These are phyloP conservation scores for Trypoxylus dichotomus DNA, from an alignment of 1,140 invertebrate species.

Conservation along the genomic window DNA sequence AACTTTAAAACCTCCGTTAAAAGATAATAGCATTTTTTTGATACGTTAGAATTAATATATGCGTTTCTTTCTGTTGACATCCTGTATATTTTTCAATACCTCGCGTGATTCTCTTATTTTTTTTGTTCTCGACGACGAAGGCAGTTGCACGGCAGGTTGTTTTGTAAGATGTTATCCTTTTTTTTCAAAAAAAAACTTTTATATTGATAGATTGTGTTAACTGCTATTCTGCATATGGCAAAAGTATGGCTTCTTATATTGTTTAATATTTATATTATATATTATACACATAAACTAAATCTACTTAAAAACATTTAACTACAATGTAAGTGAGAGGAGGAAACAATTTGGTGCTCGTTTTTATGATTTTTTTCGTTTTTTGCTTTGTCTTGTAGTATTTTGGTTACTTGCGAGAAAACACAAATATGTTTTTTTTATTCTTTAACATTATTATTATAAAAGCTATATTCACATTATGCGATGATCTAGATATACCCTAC, in stretches of 20 bases:
- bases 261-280: not conserved
- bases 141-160: conserved; percentile 32
- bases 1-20: no score
- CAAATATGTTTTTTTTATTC: conserved; percentile 15
- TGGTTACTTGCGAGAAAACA: conserved; percentile 19
- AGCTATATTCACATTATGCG: conserved; percentile 9
- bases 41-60: no score
- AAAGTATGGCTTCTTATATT: conserved; percentile 32
- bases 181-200: not conserved
- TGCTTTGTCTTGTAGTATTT: conserved; percentile 21
- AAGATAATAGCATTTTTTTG: no score
- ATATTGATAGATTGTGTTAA: conserved; percentile 24
- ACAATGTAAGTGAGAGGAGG: conserved; percentile 6
- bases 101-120: conserved; percentile 17
- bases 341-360: conserved; percentile 30
- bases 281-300: conserved; percentile 19
- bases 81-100: not conserved
- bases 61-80: not conserved
- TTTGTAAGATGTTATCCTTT: conserved; percentile 13
- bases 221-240: conserved; percentile 37
- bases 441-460: not conserved
- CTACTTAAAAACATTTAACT: conserved; percentile 29
- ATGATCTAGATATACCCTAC: not conserved
- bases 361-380: conserved; percentile 30
- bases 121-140: not conserved